These are phyloP conservation scores for Stenoptilia bipunctidactyla DNA, from an alignment of 2,888 invertebrate species.

Conservation along the genomic window DNA sequence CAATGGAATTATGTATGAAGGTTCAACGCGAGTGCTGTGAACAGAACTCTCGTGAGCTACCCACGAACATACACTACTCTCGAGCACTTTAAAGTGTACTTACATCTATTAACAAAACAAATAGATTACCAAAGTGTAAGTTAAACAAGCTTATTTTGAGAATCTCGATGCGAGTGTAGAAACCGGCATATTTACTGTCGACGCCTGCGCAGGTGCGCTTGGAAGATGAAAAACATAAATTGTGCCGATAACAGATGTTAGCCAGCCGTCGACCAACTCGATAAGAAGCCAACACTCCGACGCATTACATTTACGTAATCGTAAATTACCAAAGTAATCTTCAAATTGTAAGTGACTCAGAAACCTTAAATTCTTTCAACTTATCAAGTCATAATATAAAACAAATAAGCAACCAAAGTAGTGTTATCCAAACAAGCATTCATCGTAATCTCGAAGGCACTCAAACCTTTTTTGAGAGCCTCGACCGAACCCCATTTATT, in stretches of 20 bases:
- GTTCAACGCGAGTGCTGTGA: no score
- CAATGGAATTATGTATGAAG: background rate
- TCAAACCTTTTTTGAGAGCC: conserved; percentile 47
- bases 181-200: conserved; percentile 34
- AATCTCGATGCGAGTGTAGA: no score
- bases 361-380: conserved; percentile 24
- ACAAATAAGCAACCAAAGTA: conserved; percentile 40
- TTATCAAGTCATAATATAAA: conserved; percentile 26
- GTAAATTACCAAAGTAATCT: no score
- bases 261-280: conserved; percentile 42
- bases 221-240: conserved; percentile 61
- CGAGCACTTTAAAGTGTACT: conserved; percentile 34
- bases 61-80: conserved; percentile 33
- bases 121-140: conserved; percentile 26
- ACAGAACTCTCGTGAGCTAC: conserved; percentile 46
- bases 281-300: no score
- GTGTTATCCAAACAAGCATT: conserved; percentile 46
- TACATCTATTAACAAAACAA: conserved; percentile 43
- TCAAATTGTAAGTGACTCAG: background rate
- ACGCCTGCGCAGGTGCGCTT: conserved; percentile 55
- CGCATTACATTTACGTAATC: no score
- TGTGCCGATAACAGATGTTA: conserved; percentile 60
- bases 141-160: conserved; percentile 29
- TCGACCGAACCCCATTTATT: conserved; percentile 37
- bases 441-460: conserved; percentile 38